Percentiles rank a stretch among this genome's conserved stretches.
Conservation (phyloP, 2,797 vertebrate genomes). For the Prunella strophiata region DNA sequence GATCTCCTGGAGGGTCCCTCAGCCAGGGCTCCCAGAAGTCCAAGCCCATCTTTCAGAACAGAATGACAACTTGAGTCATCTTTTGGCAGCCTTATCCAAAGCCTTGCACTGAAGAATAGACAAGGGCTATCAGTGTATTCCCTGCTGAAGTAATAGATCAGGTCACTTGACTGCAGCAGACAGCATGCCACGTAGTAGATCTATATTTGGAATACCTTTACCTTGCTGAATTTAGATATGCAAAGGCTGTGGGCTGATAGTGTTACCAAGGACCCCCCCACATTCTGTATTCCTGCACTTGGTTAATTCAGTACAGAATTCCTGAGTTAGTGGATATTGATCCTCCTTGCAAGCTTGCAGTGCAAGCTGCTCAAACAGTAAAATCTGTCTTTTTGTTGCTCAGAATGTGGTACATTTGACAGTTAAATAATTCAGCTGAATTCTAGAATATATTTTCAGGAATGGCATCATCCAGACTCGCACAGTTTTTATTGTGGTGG, state of each 20-base stretch:
- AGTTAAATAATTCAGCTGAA: background rate
- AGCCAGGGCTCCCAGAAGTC: background rate
- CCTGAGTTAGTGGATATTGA: background rate
- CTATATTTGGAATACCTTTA: conserved; percentile 14
- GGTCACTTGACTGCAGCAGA: conserved; percentile 15
- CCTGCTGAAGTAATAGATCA: background rate
- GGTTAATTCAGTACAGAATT: background rate
- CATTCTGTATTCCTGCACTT: background rate
- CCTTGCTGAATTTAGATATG: conserved; percentile 19
- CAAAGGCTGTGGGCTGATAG: background rate
- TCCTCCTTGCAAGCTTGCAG: background rate
- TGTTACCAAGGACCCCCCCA: background rate
- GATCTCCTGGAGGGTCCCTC: background rate
- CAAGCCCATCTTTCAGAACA: background rate
- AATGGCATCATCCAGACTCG: background rate
- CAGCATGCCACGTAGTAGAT: background rate
- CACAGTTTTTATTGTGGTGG: background rate
- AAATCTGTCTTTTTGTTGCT: background rate
- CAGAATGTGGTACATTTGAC: background rate
- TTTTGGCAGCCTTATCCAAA: background rate
- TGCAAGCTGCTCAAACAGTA: background rate
- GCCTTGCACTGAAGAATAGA: background rate
- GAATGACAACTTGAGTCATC: background rate
- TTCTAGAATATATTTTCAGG: background rate
- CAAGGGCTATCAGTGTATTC: background rate